Evolutionary conservation across 2,888 invertebrate species (phyloP).

Genomic region (Drosophila tanythrix): DNA sequence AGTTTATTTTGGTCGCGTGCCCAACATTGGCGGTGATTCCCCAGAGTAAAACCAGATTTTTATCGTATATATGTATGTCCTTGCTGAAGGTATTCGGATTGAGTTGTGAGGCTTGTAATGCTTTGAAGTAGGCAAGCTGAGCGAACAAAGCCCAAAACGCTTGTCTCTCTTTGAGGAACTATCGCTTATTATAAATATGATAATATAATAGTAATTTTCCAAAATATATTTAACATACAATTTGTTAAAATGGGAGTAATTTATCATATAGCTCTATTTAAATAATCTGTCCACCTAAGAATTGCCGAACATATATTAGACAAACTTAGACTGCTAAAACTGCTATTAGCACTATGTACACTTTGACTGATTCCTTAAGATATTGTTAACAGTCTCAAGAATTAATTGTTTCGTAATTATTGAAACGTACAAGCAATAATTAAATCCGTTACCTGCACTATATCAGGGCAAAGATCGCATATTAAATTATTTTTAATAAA

Average conservation of each 20-base stretch:
- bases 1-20: slow-evolving; percentile 16
- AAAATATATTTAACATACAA: not conserved
- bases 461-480: not conserved
- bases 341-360: not conserved
- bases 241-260: not conserved
- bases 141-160: not conserved
- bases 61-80: not conserved
- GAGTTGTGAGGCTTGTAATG: not conserved
- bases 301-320: not conserved
- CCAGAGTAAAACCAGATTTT: slow-evolving; percentile 46
- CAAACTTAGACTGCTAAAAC: not conserved
- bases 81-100: not conserved
- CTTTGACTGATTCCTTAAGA: not conserved
- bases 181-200: not conserved
- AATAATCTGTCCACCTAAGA: not conserved
- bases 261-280: not conserved
- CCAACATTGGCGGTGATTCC: slow-evolving; percentile 32
- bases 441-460: not conserved
- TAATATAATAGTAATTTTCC: not conserved
- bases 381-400: not conserved
- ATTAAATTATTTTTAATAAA: too few relatives aligned
- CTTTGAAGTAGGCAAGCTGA: too few relatives aligned
- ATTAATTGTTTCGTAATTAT: not conserved
- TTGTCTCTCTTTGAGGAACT: not conserved
- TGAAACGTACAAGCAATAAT: not conserved